Percentiles rank a stretch among this genome's conserved stretches.
These are phyloP conservation scores for Amia ocellicauda DNA, from an alignment of 2,113 vertebrate genomes.

Conservation along the genomic window DNA sequence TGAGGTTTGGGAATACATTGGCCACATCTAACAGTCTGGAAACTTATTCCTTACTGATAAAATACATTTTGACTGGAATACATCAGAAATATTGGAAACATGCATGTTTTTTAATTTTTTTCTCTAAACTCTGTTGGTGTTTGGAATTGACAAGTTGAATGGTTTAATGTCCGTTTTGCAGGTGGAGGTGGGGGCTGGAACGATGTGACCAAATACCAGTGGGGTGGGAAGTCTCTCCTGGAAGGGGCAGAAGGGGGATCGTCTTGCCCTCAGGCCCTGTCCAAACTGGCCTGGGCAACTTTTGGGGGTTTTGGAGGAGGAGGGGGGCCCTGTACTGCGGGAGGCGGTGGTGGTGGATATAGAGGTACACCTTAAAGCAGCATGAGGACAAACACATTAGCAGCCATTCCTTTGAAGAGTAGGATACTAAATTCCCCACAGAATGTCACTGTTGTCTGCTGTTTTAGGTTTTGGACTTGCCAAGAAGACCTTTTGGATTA, in stretches of 20 bases:
- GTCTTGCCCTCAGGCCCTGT: slow-evolving; percentile 71
- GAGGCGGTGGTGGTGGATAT: slow-evolving; percentile 83
- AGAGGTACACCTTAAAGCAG: slow-evolving; percentile 59
- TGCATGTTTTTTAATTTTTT: too few species aligned
- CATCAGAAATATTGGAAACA: too few species aligned
- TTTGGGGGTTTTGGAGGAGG: slow-evolving; percentile 83
- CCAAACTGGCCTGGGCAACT: slow-evolving; percentile 76
- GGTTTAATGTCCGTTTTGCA: slow-evolving; percentile 10
- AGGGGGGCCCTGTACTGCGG: slow-evolving; percentile 82
- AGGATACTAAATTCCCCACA: too few species aligned
- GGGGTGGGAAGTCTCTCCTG: slow-evolving; percentile 70
- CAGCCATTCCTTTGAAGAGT: too few species aligned
- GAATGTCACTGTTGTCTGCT: too few species aligned
- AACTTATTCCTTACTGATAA: too few species aligned
- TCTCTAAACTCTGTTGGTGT: too few species aligned
- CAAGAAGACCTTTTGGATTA: too few species aligned
- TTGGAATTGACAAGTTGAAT: too few species aligned
- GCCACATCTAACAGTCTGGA: too few species aligned
- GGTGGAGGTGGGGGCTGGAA: slow-evolving; percentile 84
- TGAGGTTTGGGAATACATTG: neutral
- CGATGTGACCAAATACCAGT: slow-evolving; percentile 48
- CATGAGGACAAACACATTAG: neutral
- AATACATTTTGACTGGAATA: too few species aligned
- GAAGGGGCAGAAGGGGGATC: slow-evolving; percentile 77
- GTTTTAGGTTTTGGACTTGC: too few species aligned